Evolutionary conservation across 2,113 vertebrate genomes (phyloP), one percentile per base, ranked within the genome.

Genomic region (Rostratula benghalensis): DNA sequence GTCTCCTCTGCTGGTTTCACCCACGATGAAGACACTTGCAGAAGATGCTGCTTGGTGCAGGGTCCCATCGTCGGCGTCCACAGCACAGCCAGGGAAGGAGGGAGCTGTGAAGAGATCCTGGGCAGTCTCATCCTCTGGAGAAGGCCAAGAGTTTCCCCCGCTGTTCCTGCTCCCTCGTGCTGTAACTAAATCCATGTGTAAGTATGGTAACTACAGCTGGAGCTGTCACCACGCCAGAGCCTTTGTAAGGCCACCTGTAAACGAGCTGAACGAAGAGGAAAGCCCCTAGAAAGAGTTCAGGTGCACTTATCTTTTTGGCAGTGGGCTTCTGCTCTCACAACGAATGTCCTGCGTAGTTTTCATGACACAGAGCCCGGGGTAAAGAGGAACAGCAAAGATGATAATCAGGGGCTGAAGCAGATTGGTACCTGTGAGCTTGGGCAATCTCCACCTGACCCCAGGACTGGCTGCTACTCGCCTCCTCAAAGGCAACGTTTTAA

Each of bases 161-260:
- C 9, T 30, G 25, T 15, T 91, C 35, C 41, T 51, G 18, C 8
- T 85, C 54, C 48, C 28, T 35, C 7, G 2, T 35, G 13, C 35
- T 64, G 14, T 35, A 68, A 41, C 25, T 30, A 14, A 14, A 10
- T 13, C 46, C 3, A 0, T 7, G 1, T 61, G 1, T 7, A 30
- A 35, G 6, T 3, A 33, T 0, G 15, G 17, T 6, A 25, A 19
- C 17, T 6, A 33, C 7, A 45, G 10, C 25, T 37, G n/a, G 41
- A 71, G 56, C 10, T 75, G 15, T 27, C 41, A 14, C 31, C 39
- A 35, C 53, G 33, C 27, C 13, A 45, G 11, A 1, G 3, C 30
- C n/a, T 61, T 83, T 37, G 7, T 28, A 22, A n/a, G 39, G 35
- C 12, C 20, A 33, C 12, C 22, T n/a, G 22, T 17, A 69, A 83